Evolutionary conservation across 2,888 invertebrate species (phyloP).

Genomic region (Torymus texanus): DNA sequence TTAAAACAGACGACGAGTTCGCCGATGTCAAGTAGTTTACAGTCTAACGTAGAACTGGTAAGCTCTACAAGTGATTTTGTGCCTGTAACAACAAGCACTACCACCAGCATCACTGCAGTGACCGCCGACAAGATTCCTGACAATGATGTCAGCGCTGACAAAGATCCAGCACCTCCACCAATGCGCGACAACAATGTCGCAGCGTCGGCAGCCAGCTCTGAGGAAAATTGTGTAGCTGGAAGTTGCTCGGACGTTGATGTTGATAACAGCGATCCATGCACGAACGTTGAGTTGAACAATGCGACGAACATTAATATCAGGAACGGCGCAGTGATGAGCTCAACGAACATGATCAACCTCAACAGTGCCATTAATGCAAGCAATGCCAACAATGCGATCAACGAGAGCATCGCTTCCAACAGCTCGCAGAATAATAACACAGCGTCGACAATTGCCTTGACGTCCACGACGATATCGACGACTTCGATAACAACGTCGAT

Average conservation of each 20-base stretch:
- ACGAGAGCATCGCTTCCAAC: slow-evolving; percentile 73
- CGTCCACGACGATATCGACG: background rate
- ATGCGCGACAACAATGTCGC: slow-evolving; percentile 46
- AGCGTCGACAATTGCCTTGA: slow-evolving; percentile 38
- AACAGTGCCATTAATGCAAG: slow-evolving; percentile 70
- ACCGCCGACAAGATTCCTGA: background rate
- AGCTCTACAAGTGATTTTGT: too few species aligned
- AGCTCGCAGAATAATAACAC: slow-evolving; percentile 65
- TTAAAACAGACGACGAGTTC: slow-evolving; percentile 31
- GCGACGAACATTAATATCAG: slow-evolving; percentile 74
- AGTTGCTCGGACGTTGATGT: slow-evolving; percentile 35
- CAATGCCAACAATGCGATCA: slow-evolving; percentile 72
- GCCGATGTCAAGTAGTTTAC: slow-evolving; percentile 61
- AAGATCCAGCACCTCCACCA: slow-evolving; percentile 17
- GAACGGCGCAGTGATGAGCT: slow-evolving; percentile 67
- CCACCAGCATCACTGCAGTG: too few species aligned
- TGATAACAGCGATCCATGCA: slow-evolving; percentile 68
- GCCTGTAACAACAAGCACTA: too few species aligned
- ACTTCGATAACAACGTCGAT: background rate
- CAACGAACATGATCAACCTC: slow-evolving; percentile 68
- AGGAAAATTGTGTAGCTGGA: slow-evolving; percentile 42
- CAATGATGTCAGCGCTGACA: slow-evolving; percentile 33
- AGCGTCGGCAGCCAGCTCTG: slow-evolving; percentile 38
- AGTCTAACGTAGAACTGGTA: slow-evolving; percentile 64
- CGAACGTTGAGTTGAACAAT: slow-evolving; percentile 73